Base-by-base conservation (phyloP, 2,888 invertebrate species). In the Trilocha varians region DNA sequence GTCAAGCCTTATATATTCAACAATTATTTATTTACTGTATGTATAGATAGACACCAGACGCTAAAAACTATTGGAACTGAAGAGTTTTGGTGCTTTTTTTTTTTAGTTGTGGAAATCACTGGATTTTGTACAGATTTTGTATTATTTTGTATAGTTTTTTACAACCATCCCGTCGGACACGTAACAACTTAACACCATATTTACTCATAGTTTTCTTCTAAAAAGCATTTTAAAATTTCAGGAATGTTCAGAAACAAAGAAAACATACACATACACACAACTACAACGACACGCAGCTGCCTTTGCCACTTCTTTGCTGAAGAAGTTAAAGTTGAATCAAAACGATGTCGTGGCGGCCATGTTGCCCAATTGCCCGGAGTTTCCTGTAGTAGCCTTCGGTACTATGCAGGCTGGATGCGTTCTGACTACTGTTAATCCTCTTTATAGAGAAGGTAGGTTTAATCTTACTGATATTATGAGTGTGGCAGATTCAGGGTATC, bases 331-430 rank as follows among this genome's bases (percentile, higher is more conserved):
- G 13, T 61, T 93, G 14, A 80, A 82, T 35, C 78, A 84, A 11
- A 88, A 90, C 1, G 91, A 94, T 58, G 88, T 91, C 0, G 72
- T 94, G 3, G 91, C 90, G 0, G 60, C 92, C 1, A 87, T 93
- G 51, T 56, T 93, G 44, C 92, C 93, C 1, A 95, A 95, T 65
- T 67, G 89, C 40, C 94, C 94, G 0, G 94, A 95, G 70, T 92
- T 89, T 59, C 87, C 90, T 0, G 88, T 93, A 11, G 87, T 88
- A 1, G 75, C 88, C 0, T 72, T 93, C 41, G 94, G 93, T 0
- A 76, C 87, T 9, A 55, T 92, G n/a, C 90, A 91, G 57, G 93
- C 92, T 32, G 92, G 92, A 1, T 76, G 93, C 15, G 63, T 88
- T 5, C 79, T 91, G 14, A 92, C 93, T 0, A 90, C 93, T 1